phyloP scores from a whole-genome alignment of 2,888 invertebrate species.

The Caenorhabditis sp. region DNA sequence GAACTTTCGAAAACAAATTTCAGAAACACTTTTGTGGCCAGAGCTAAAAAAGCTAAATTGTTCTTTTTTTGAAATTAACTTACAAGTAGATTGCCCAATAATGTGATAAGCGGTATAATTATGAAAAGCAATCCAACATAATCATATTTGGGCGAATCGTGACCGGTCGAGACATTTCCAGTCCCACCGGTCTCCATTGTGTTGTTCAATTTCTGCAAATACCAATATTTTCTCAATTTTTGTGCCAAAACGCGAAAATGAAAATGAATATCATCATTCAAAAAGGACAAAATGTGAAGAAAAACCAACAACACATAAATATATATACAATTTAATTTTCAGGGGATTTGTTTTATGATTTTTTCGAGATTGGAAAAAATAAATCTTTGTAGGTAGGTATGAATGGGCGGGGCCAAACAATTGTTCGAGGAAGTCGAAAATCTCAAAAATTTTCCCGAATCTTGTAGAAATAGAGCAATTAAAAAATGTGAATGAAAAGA shows the following conservation, averaged over 20 bases:
- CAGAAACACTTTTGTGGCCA: no score
- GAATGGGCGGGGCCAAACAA: conserved; percentile 2
- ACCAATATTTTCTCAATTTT: background rate
- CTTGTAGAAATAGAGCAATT: background rate
- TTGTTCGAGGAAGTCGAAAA: conserved; percentile 9
- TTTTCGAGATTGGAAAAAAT: conserved; percentile 2
- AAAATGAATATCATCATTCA: background rate
- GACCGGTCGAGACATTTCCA: conserved; percentile 34
- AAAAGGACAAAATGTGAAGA: background rate
- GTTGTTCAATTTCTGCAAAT: conserved; percentile 9
- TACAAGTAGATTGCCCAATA: conserved; percentile 66
- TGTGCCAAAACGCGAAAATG: background rate
- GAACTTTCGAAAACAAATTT: no score
- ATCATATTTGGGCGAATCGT: conserved; percentile 23
- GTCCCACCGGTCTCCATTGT: conserved; percentile 41
- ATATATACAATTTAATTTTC: background rate
- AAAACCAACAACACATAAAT: background rate
- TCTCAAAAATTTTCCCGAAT: background rate
- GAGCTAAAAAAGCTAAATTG: no score
- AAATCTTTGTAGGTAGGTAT: no score
- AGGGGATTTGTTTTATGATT: no score
- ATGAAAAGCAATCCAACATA: conserved; percentile 54
- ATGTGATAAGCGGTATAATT: conserved; percentile 61
- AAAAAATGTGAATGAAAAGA: background rate
- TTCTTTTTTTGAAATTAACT: no score